These are phyloP conservation scores for Euspilapteryx auroguttella DNA, from an alignment of 2,888 invertebrate genomes.

Conservation along the genomic window DNA sequence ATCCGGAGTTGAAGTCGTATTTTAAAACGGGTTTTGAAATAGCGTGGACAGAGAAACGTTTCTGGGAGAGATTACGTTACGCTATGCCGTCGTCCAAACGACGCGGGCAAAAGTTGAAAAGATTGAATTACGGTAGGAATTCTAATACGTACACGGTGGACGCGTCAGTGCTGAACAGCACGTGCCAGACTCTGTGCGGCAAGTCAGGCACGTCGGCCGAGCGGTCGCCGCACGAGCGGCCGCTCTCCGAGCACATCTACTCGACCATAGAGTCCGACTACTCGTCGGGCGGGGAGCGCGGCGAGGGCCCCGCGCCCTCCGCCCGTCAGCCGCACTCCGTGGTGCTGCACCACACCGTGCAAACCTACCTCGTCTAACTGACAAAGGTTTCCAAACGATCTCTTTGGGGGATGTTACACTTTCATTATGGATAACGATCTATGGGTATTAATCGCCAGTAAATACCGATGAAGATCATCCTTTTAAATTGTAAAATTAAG, in stretches of 20 bases:
- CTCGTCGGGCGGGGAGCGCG: slow-evolving; percentile 56
- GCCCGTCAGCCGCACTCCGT: slow-evolving; percentile 44
- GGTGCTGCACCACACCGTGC: slow-evolving; percentile 50
- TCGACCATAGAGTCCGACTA: slow-evolving; percentile 90
- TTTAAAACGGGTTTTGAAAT: slow-evolving; percentile 85
- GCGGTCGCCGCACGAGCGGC: slow-evolving; percentile 68
- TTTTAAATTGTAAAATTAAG: no score
- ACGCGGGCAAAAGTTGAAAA: slow-evolving; percentile 53
- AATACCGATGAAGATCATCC: no score
- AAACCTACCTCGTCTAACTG: slow-evolving; percentile 48
- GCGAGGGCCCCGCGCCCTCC: slow-evolving; percentile 33
- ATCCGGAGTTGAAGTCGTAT: slow-evolving; percentile 86
- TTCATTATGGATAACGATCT: no score
- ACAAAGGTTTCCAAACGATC: slow-evolving; percentile 23
- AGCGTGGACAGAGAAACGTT: slow-evolving; percentile 87
- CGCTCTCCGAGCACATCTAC: slow-evolving; percentile 86
- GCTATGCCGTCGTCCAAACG: slow-evolving; percentile 83
- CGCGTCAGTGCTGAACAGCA: slow-evolving; percentile 62
- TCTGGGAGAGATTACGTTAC: slow-evolving; percentile 92
- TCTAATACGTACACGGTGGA: slow-evolving; percentile 87
- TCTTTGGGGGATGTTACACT: no score
- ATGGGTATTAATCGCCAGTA: no score
- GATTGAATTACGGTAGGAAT: slow-evolving; percentile 73
- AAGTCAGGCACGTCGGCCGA: slow-evolving; percentile 55
- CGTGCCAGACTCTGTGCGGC: slow-evolving; percentile 62